Conservation (phyloP, 2,797 vertebrate species). For the Sciurus carolinensis region DNA sequence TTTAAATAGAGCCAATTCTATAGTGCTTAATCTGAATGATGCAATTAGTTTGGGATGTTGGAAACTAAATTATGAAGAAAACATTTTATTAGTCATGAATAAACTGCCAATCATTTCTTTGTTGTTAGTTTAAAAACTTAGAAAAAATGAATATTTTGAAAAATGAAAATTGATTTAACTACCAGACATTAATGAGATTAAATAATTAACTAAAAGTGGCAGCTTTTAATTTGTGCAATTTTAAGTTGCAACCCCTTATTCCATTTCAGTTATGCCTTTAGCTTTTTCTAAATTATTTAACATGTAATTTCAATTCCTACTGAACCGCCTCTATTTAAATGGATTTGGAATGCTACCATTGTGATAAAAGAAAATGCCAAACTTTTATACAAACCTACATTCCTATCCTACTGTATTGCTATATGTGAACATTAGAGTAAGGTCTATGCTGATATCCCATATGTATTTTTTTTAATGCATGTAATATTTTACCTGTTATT, state of each 20-base stretch:
- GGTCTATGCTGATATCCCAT: not conserved
- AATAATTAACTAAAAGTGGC: conserved; percentile 21
- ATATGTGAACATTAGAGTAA: not conserved
- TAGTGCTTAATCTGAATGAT: conserved; percentile 51
- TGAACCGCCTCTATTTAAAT: not conserved
- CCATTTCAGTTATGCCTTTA: conserved; percentile 1
- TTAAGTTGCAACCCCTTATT: conserved; percentile 4
- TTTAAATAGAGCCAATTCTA: conserved; percentile 64
- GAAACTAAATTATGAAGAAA: conserved; percentile 67
- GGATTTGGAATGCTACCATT: conserved; percentile 57
- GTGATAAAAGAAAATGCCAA: conserved; percentile 34
- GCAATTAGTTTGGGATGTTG: conserved; percentile 63
- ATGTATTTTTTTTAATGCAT: not conserved
- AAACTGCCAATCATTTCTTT: conserved; percentile 48
- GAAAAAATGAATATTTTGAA: conserved; percentile 21
- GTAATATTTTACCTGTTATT: not conserved
- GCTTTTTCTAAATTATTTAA: conserved; percentile 60
- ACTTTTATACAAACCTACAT: not conserved
- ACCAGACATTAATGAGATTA: conserved; percentile 38
- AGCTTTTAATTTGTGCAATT: conserved; percentile 48
- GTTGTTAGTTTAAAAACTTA: conserved; percentile 22
- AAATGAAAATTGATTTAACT: conserved; percentile 14
- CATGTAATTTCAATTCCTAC: conserved; percentile 12
- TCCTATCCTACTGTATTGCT: not conserved
- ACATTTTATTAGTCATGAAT: conserved; percentile 21